Conservation (phyloP, 1,140 invertebrate genomes). For the Papilio machaon region DNA sequence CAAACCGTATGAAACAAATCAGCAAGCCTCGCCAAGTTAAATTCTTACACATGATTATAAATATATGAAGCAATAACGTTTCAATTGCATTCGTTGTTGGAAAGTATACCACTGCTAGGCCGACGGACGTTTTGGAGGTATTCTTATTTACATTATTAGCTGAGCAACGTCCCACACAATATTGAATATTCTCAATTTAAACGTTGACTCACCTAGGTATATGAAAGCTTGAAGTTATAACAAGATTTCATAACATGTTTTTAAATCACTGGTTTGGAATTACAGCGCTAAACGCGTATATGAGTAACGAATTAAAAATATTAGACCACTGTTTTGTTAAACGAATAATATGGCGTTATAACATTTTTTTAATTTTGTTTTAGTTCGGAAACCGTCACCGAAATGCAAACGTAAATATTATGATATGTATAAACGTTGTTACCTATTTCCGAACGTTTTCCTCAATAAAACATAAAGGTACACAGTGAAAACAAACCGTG, state of each 20-base stretch:
- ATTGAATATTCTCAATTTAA: no score
- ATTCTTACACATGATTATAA: not conserved
- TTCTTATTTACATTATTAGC: not conserved
- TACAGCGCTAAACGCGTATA: not conserved
- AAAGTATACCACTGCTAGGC: not conserved
- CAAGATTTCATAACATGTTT: not conserved
- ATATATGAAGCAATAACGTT: not conserved
- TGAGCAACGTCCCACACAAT: not conserved
- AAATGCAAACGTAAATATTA: not conserved
- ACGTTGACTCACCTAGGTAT: no score
- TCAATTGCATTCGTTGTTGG: not conserved
- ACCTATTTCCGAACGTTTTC: conserved; percentile 25
- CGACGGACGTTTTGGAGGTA: not conserved
- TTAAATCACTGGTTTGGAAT: not conserved
- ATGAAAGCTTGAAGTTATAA: not conserved
- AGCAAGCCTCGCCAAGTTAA: not conserved
- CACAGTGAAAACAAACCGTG: conserved; percentile 19
- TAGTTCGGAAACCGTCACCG: not conserved
- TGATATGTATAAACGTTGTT: not conserved
- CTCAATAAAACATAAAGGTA: conserved; percentile 17
- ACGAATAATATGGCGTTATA: not conserved
- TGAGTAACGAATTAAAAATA: not conserved
- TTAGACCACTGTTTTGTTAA: not conserved
- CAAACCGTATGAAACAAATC: not conserved
- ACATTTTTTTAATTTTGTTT: not conserved